Base-by-base conservation (phyloP, 2,113 vertebrate genomes). In the Chroicocephalus ridibundus region DNA sequence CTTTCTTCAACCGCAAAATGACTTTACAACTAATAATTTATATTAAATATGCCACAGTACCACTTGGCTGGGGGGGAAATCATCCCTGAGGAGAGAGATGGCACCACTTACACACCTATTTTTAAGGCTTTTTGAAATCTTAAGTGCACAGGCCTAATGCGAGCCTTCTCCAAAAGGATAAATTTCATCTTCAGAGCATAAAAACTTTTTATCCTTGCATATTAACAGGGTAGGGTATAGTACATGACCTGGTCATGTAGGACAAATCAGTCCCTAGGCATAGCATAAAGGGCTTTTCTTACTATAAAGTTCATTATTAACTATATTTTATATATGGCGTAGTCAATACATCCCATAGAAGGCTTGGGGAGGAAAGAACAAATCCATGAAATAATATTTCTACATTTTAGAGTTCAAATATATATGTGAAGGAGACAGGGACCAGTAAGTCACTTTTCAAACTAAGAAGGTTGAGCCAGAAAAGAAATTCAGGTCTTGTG, bases 61-160 rank as follows among this genome's bases (percentile, higher is more conserved):
- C 88, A 36, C 75, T 52, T 72, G 78, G 79, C 87, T 65, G 54
- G 86, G 92, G 85, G 79, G 47, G 44, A 51, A 65, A 83, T 91
- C 87, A 83, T 93, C 95, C 93, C 95, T 97, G 91, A 96, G 95
- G 93, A 83, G 93, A 93, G 88, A 95, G 93, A 90, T 95, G 95
- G 93, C 96, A 95, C 93, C 93, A 86, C 86, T 93, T 60, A 66
- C 93, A 76, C 24, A 94, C 86, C 91, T 93, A 74, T 46, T 93
- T 96, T 97, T 97, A 97, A 95, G 96, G 94, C 95, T 91, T 93
- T 93, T 62, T 77, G 66, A 95, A 87, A 94, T 90, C 62, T 93
- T 90, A 93, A 96, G 95, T 96, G 96, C 95, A 96, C 91, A 92
- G 86, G 86, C 82, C 95, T 86, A 80, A 94, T 4, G n/a, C 51